Evolutionary conservation across 2,113 vertebrate species (phyloP), one percentile per base, ranked within the genome.

Genomic region (Notothenia rossii): DNA sequence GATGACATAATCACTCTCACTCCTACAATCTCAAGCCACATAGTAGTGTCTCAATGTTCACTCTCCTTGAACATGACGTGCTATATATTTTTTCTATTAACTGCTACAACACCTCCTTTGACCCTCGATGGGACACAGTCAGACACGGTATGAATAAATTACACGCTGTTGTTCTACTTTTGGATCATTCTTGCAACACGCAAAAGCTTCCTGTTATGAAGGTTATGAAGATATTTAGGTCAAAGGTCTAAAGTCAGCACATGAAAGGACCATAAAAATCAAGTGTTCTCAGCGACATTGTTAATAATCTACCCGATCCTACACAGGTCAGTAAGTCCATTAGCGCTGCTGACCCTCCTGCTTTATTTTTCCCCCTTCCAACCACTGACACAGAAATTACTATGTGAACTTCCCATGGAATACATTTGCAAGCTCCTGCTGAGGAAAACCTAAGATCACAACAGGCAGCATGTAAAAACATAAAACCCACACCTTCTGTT

Each of bases 261-360:
- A 50, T 51, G 7, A 60, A 63, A 81, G 84, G 71, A 85, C 79
- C 67, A 90, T 84, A 90, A 83, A 88, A 90, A 84, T 81, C 68
- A 22, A 40, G 61, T 58, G 77, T 87, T 85, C 70, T 75, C 13
- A 63, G 75, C 66, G 9, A 22, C 33, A 75, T 69, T 74, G 91
- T 93, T 94, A 94, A 95, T 95, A 86, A 94, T 92, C 89, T 86
- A 93, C 88, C 51, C 25, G 61, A 81, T 76, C 77, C 82, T 62
- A 60, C 64, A 85, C 81, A 86, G 64, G 63, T 83, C 91, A 90
- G 60, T 78, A 79, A 78, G 77, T 87, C 88, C 90, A 91, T 92
- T 91, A 89, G 76, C 40, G 22, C 86, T 49, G 48, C 83, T 63
- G 40, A 79, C 82, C 89, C 84, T 79, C 78, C 84, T 79, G 79